Conservation (phyloP, 2,113 vertebrate genomes). For the Orycteropus afer region DNA sequence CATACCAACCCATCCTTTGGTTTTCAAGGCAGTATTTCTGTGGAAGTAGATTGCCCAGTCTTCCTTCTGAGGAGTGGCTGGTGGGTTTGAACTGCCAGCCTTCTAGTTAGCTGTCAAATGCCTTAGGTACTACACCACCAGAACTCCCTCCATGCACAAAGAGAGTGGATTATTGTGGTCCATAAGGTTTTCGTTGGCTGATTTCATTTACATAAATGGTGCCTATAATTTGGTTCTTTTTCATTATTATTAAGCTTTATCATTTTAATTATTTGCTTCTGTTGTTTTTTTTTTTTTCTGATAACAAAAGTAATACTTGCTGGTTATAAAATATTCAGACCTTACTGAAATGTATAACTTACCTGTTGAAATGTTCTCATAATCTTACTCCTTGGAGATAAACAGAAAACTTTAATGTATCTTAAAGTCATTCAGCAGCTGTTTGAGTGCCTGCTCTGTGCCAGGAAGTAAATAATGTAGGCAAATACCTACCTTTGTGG, state of each 20-base stretch:
- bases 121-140: too few relatives aligned
- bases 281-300: neutral
- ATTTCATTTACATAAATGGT: neutral
- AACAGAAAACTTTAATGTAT: neutral
- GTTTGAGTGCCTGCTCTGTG: neutral
- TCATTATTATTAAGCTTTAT: constrained; percentile 10
- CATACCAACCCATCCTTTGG: too few relatives aligned
- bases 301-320: neutral
- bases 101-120: too few relatives aligned
- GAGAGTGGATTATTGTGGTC: neutral
- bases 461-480: neutral
- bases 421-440: constrained; percentile 23
- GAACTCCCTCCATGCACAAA: neutral
- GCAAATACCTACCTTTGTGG: neutral
- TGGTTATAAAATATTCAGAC: neutral
- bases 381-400: neutral
- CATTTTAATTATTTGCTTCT: constrained; percentile 14
- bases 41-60: too few relatives aligned
- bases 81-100: too few relatives aligned
- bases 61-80: too few relatives aligned
- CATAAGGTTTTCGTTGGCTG: neutral
- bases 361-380: constrained; percentile 3
- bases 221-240: constrained; percentile 29
- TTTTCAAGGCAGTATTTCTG: too few relatives aligned
- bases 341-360: neutral